phyloP scores from a whole-genome alignment of 92 coral and sea anemone genomes.

The Chrysogorgia sp. region DNA sequence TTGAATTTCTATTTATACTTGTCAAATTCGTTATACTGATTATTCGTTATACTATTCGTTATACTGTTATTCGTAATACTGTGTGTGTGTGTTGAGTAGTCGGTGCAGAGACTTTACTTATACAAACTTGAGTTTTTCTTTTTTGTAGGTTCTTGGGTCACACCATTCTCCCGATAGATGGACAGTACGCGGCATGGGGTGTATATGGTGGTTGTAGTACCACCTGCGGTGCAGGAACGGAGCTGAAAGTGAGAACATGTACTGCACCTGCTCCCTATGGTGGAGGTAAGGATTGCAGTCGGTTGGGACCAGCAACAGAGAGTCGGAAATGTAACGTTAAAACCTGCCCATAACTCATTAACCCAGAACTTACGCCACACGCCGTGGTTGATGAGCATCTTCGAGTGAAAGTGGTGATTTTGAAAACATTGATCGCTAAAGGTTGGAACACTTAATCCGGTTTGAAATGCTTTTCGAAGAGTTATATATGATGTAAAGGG shows the following conservation, averaged over 20 bases:
- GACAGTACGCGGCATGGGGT: conserved; percentile 11
- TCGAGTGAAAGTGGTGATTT: too few relatives aligned
- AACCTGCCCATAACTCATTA: background rate
- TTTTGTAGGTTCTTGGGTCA: conserved; percentile 29
- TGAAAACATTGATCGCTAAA: too few relatives aligned
- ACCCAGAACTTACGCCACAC: background rate
- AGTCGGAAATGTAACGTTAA: conserved; percentile 22
- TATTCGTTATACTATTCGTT: too few relatives aligned
- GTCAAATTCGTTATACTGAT: too few relatives aligned
- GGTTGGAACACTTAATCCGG: too few relatives aligned
- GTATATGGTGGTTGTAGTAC: conserved; percentile 40
- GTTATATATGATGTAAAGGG: too few relatives aligned
- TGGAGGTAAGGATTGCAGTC: conserved; percentile 38
- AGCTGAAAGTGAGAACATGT: conserved; percentile 17
- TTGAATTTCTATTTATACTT: too few relatives aligned
- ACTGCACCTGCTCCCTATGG: conserved; percentile 29
- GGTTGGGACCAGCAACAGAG: conserved; percentile 27
- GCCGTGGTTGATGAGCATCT: too few relatives aligned
- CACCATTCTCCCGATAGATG: conserved; percentile 13
- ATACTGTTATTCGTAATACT: too few relatives aligned
- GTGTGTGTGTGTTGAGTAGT: too few relatives aligned
- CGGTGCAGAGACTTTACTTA: too few relatives aligned
- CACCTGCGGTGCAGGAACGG: conserved; percentile 28
- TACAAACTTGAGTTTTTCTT: background rate
- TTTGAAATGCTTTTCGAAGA: too few relatives aligned